phyloP scores from a whole-genome alignment of 2,797 vertebrate genomes.

The Hydrocynus forskahlii region DNA sequence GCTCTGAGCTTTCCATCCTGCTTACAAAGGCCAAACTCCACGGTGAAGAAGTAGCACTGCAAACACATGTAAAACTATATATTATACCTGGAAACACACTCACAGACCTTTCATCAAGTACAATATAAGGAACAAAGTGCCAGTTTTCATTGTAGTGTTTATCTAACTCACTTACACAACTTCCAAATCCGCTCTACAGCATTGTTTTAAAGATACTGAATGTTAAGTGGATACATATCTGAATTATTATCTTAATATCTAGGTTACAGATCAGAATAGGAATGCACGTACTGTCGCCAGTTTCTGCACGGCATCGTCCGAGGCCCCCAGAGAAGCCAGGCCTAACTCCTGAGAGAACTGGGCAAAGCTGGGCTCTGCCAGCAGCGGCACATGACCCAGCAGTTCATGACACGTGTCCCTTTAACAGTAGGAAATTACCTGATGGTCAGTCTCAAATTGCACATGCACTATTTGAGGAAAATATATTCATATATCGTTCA shows the following conservation, averaged over 20 bases:
- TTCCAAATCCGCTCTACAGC: too few relatives aligned
- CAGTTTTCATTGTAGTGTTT: too few relatives aligned
- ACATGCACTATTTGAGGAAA: too few relatives aligned
- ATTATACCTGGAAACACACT: background rate
- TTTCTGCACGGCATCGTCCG: conserved; percentile 86
- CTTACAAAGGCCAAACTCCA: conserved; percentile 98
- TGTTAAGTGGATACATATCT: too few relatives aligned
- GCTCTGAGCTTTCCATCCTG: conserved; percentile 93
- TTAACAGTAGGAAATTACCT: conserved; percentile 40
- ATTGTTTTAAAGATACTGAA: too few relatives aligned
- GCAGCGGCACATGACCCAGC: conserved; percentile 85
- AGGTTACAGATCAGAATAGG: background rate
- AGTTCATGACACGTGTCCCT: conserved; percentile 90
- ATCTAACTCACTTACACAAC: too few relatives aligned
- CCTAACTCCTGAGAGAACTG: conserved; percentile 91
- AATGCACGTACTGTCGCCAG: conserved; percentile 80
- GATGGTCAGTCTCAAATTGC: too few relatives aligned
- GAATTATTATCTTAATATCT: too few relatives aligned
- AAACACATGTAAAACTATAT: conserved; percentile 49
- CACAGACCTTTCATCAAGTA: background rate
- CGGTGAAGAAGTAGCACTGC: conserved; percentile 98
- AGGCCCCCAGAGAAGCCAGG: conserved; percentile 85
- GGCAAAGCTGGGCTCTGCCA: conserved; percentile 88
- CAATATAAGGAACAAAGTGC: background rate
- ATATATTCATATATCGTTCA: too few relatives aligned